Evolutionary conservation across 2,113 vertebrate species (phyloP).

Genomic region (Caretta caretta): DNA sequence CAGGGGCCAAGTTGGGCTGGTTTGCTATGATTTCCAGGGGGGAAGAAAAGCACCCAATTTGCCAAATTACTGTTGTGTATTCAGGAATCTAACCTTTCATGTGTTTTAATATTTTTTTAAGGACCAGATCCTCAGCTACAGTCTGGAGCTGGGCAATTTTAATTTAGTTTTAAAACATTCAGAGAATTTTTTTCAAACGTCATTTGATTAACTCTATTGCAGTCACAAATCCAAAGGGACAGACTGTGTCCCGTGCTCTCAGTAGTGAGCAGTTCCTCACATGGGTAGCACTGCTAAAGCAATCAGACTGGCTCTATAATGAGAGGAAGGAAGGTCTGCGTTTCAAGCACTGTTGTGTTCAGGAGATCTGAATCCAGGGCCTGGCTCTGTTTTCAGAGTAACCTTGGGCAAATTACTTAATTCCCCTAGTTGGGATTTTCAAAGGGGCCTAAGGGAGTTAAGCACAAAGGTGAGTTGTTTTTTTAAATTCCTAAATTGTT

Average conservation of each 20-base stretch:
- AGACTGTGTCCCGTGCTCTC: background rate
- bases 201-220: background rate
- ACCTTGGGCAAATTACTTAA: background rate
- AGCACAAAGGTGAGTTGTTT: too few relatives aligned
- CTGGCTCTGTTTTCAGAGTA: background rate
- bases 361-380: background rate
- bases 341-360: background rate
- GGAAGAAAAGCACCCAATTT: too few relatives aligned
- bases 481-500: background rate
- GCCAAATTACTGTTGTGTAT: background rate
- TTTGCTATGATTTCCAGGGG: background rate
- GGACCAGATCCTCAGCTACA: background rate
- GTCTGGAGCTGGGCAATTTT: too few relatives aligned
- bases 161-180: too few relatives aligned
- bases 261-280: background rate
- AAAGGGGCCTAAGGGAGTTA: too few relatives aligned
- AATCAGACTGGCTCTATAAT: background rate
- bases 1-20: background rate
- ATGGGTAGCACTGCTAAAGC: background rate
- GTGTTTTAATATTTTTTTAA: background rate
- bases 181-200: too few relatives aligned
- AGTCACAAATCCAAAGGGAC: background rate
- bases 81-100: background rate
- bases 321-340: background rate
- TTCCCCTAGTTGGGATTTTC: background rate